Evolutionary conservation across 2,113 vertebrate species (phyloP), one percentile per base, ranked within the genome.

Genomic region (Uria lomvia): DNA sequence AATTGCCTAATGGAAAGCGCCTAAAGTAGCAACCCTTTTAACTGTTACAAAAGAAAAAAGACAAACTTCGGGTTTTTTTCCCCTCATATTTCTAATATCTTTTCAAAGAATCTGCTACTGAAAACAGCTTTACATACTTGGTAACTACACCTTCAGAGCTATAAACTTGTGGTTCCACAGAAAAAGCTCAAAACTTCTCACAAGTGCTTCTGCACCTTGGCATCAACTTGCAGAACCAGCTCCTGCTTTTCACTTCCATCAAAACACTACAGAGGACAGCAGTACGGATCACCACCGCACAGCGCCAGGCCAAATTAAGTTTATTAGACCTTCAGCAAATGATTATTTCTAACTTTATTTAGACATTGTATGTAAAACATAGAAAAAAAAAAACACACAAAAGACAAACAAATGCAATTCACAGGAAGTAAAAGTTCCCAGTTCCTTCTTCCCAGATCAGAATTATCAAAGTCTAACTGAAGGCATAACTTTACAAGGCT

Each of bases 11-110:
- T 8, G 13, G 32, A 36, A 71, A 88, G 20, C 6, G 9, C 62
- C 59, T 66, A 11, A 76, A 71, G 26, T 18, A 84, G 45, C 8
- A 65, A 75, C 8, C 3, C 36, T 43, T 79, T 60, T 40, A 75
- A 79, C 32, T 55, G 34, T 43, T 79, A 38, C 62, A 82, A 77
- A 58, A 23, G 11, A 22, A n/a, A 53, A 17, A 15, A 22, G 11
- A 5, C 30, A 77, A 73, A 53, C 32, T 52, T 50, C 2, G 16
- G 14, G 1, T 0, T n/a, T 47, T 16, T 30, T 6, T 4, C 12
- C 14, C 8, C 27, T 49, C 18, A 84, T 72, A 42, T 34, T 75
- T 55, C 43, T 74, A 95, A 55, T 34, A 72, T 4, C 12, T 36
- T 83, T 53, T 63, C 15, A 49, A 76, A 85, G 27, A 77, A 62